Conservation (phyloP, 2,113 vertebrate genomes). For the Xenopus laevis region DNA sequence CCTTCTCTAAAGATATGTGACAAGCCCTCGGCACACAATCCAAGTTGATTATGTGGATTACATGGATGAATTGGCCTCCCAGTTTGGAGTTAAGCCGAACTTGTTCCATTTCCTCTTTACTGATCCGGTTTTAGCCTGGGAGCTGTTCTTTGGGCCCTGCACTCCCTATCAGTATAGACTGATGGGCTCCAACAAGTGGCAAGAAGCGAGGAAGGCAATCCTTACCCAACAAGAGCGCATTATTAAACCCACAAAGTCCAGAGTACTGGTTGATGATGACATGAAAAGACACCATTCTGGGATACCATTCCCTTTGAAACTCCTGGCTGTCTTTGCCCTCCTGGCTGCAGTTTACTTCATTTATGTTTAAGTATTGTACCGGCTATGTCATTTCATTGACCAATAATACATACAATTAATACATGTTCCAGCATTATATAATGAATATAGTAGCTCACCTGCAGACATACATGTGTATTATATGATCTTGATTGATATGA, state of each 20-base stretch:
- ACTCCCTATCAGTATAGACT: constrained; percentile 80
- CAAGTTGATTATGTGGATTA: constrained; percentile 78
- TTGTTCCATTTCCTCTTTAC: constrained; percentile 62
- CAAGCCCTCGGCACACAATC: constrained; percentile 72
- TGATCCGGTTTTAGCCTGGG: constrained; percentile 67
- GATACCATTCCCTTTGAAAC: constrained; percentile 3
- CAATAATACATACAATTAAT: too few species aligned
- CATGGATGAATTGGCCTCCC: constrained; percentile 75
- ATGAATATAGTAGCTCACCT: too few species aligned
- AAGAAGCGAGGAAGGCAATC: constrained; percentile 65
- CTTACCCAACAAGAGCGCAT: constrained; percentile 71
- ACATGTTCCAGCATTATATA: too few species aligned
- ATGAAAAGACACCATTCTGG: background rate
- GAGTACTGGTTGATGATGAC: background rate
- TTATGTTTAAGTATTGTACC: background rate
- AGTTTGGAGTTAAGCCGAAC: constrained; percentile 69
- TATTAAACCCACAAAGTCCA: constrained; percentile 64
- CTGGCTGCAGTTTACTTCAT: constrained; percentile 12
- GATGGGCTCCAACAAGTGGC: constrained; percentile 70
- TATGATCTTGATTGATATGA: too few species aligned
- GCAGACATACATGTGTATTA: too few species aligned
- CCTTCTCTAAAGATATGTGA: constrained; percentile 50
- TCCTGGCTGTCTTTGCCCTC: constrained; percentile 11
- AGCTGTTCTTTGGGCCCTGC: constrained; percentile 66
- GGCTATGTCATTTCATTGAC: too few species aligned